These are phyloP conservation scores for Hipparchia sbordonii DNA, from an alignment of 2,888 invertebrate genomes.

Conservation along the genomic window DNA sequence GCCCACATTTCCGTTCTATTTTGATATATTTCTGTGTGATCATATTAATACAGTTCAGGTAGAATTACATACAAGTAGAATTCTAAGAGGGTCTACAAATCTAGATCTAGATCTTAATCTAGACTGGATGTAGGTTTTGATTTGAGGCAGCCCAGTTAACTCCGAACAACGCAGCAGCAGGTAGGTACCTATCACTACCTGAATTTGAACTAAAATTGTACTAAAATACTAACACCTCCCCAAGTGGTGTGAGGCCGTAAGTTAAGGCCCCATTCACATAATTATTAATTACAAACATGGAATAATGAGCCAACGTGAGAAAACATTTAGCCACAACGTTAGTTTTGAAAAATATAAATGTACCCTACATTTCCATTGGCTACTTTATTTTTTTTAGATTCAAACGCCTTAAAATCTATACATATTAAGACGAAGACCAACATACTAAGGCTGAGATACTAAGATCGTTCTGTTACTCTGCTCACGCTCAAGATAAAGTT, in stretches of 20 bases:
- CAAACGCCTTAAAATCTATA: neutral
- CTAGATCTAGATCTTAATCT: no score
- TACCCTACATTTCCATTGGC: no score
- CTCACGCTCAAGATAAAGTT: no score
- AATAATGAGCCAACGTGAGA: neutral
- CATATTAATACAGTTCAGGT: neutral
- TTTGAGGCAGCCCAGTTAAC: constrained; percentile 34
- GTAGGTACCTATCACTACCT: constrained; percentile 59
- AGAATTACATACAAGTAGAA: no score
- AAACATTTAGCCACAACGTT: no score
- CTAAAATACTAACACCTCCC: constrained; percentile 65
- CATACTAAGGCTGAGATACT: no score
- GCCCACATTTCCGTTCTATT: no score
- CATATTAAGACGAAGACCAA: no score
- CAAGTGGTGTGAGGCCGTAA: constrained; percentile 51
- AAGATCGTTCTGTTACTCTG: no score
- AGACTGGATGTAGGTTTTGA: neutral
- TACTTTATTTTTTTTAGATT: neutral
- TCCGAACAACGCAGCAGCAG: constrained; percentile 44
- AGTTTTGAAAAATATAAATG: no score
- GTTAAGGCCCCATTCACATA: constrained; percentile 26
- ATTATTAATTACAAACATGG: neutral
- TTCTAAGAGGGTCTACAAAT: no score
- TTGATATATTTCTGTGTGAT: no score
- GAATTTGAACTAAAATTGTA: constrained; percentile 77